These are phyloP conservation scores for Hirtodrosophila trivittata DNA, from an alignment of 2,888 invertebrate genomes.

Conservation along the genomic window DNA sequence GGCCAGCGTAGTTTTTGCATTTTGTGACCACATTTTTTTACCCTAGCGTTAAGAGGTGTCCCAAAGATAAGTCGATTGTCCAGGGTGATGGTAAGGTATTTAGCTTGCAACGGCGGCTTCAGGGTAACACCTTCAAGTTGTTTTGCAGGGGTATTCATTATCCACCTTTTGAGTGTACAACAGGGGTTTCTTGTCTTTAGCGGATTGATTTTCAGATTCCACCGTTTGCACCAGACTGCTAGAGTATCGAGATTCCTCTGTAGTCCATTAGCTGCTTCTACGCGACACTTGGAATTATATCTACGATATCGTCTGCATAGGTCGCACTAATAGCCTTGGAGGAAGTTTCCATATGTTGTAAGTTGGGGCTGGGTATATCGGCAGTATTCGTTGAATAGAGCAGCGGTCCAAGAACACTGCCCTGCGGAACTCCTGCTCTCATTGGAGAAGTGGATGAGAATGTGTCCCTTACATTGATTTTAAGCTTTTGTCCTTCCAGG, in stretches of 20 bases:
- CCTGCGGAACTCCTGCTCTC: constrained; percentile 18
- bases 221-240: too few relatives aligned
- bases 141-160: too few relatives aligned
- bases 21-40: background rate
- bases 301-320: too few relatives aligned
- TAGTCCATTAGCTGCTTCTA: too few relatives aligned
- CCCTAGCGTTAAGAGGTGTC: constrained; percentile 1
- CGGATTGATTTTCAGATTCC: constrained; percentile 3
- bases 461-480: background rate
- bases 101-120: constrained; percentile 6
- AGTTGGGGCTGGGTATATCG: constrained; percentile 10
- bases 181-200: background rate
- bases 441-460: background rate
- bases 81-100: constrained; percentile 9
- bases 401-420: constrained; percentile 17
- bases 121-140: background rate
- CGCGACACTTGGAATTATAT: too few relatives aligned
- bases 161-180: background rate
- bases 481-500: constrained; percentile 1
- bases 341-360: background rate
- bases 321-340: too few relatives aligned
- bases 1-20: constrained; percentile 10
- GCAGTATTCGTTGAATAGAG: constrained; percentile 5
- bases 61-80: constrained; percentile 14
- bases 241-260: too few relatives aligned